A percentile compares a stretch with the other conserved stretches of the same genome.
Conservation (phyloP, 2,888 invertebrate species). For the Melanophora roralis region DNA sequence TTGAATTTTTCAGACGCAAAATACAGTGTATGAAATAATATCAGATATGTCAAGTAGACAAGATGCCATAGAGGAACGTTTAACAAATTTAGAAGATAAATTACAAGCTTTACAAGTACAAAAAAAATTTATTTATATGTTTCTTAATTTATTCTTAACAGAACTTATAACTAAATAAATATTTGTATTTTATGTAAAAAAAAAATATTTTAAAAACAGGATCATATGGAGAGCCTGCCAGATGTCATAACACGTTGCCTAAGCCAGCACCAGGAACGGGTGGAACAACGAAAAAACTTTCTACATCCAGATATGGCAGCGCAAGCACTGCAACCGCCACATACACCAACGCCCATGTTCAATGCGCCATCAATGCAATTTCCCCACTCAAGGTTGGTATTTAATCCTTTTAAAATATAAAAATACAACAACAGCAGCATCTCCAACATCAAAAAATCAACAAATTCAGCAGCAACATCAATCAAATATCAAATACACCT, state of each 20-base stretch:
- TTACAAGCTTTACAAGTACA: slow-evolving; percentile 87
- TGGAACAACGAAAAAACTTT: slow-evolving; percentile 90
- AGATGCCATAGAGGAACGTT: slow-evolving; percentile 94
- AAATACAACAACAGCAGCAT: slow-evolving; percentile 40
- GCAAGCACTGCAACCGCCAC: slow-evolving; percentile 77
- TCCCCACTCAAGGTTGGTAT: slow-evolving; percentile 80
- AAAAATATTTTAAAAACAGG: slow-evolving; percentile 76
- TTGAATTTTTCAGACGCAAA: slow-evolving; percentile 88
- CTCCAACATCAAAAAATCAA: slow-evolving; percentile 53
- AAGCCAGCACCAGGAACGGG: slow-evolving; percentile 86
- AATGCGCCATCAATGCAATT: slow-evolving; percentile 79
- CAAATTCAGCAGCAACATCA: slow-evolving; percentile 62
- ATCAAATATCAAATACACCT: slow-evolving; percentile 43
- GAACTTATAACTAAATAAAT: background rate
- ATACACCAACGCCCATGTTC: slow-evolving; percentile 74
- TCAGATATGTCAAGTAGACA: slow-evolving; percentile 97
- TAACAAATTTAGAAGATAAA: slow-evolving; percentile 95
- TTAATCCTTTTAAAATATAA: slow-evolving; percentile 36
- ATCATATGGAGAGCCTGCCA: slow-evolving; percentile 90
- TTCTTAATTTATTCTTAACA: background rate
- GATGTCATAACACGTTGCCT: slow-evolving; percentile 87
- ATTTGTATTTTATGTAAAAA: background rate
- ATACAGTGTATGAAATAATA: slow-evolving; percentile 98
- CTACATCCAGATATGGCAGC: slow-evolving; percentile 93
- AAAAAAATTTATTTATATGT: background rate